phyloP scores from a whole-genome alignment of 2,797 vertebrate genomes.

The Lacerta agilis region DNA sequence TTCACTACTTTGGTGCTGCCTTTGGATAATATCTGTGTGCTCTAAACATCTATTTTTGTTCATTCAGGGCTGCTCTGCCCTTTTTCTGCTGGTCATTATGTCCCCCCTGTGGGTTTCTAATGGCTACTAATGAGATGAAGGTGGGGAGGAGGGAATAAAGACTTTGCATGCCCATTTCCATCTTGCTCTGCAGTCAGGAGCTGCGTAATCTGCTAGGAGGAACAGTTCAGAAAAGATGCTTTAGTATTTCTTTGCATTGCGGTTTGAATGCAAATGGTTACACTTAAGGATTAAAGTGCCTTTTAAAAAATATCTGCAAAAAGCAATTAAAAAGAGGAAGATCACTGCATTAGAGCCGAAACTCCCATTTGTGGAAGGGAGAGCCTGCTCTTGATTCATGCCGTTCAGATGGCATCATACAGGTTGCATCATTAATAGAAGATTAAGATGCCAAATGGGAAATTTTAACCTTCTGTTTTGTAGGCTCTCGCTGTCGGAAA shows the following conservation, averaged over 20 bases:
- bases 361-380: constrained; percentile 55
- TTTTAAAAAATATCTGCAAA: constrained; percentile 62
- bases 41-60: constrained; percentile 78
- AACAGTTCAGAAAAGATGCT: constrained; percentile 66
- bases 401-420: constrained; percentile 61
- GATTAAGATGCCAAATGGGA: constrained; percentile 69
- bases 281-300: constrained; percentile 70
- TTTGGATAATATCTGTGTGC: constrained; percentile 77
- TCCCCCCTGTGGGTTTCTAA: constrained; percentile 67
- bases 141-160: constrained; percentile 14
- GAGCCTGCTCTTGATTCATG: constrained; percentile 66
- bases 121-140: constrained; percentile 70
- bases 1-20: constrained; percentile 69
- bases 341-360: constrained; percentile 52
- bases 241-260: constrained; percentile 68
- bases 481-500: constrained; percentile 71
- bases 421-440: constrained; percentile 70
- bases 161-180: constrained; percentile 51
- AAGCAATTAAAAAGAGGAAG: constrained; percentile 66
- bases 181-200: constrained; percentile 58
- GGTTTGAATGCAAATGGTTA: constrained; percentile 72
- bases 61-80: constrained; percentile 68
- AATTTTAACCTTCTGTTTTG: constrained; percentile 72
- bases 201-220: constrained; percentile 51
- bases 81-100: constrained; percentile 73